These are phyloP conservation scores for Meta bourneti DNA, from an alignment of 2,888 invertebrate genomes.

Conservation along the genomic window DNA sequence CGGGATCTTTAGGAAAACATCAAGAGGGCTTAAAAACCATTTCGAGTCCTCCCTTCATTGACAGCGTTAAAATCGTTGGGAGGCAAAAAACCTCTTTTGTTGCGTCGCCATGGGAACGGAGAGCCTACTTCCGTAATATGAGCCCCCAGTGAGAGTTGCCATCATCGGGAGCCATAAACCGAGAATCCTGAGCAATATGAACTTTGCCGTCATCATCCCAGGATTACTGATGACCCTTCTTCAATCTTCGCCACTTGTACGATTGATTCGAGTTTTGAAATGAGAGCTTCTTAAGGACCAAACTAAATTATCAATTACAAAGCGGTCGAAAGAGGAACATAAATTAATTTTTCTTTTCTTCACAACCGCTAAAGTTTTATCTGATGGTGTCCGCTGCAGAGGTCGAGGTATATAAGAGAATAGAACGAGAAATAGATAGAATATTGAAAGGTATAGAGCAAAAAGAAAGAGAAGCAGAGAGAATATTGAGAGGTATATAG, in stretches of 20 bases:
- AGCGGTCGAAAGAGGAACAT: too few species aligned
- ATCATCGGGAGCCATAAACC: conserved; percentile 24
- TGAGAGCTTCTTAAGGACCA: background rate
- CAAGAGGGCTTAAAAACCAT: conserved; percentile 23
- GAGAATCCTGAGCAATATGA: conserved; percentile 20
- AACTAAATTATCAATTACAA: background rate
- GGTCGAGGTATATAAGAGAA: too few species aligned
- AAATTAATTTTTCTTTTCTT: too few species aligned
- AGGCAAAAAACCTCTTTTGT: conserved; percentile 42
- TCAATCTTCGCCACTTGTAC: too few species aligned
- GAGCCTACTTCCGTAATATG: conserved; percentile 47
- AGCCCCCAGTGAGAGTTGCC: conserved; percentile 45
- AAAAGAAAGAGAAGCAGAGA: too few species aligned
- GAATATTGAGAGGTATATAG: too few species aligned
- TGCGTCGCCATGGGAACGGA: conserved; percentile 60
- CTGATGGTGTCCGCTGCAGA: too few species aligned
- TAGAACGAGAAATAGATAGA: too few species aligned
- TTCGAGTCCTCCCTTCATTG: conserved; percentile 10
- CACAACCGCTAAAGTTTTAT: too few species aligned
- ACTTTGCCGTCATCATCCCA: conserved; percentile 29
- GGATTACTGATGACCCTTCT: background rate
- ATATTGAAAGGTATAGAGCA: too few species aligned
- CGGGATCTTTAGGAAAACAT: background rate
- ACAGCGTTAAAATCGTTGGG: conserved; percentile 10
- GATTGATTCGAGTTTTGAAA: background rate